A percentile compares a stretch with the other conserved stretches of the same genome.
phyloP scores from a whole-genome alignment of 2,797 vertebrate species.

The Potorous gilbertii region DNA sequence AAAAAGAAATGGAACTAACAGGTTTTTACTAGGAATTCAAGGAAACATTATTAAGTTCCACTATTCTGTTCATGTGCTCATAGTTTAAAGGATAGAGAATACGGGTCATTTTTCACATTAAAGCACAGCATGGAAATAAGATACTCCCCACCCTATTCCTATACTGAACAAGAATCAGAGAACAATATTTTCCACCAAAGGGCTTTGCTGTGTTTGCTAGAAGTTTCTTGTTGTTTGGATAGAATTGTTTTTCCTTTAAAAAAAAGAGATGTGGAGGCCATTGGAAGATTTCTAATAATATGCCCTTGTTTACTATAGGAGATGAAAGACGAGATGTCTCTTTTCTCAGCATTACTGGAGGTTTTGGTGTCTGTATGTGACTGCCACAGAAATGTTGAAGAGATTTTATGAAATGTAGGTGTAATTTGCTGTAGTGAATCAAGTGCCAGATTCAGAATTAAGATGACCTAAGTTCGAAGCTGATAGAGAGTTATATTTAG shows the following conservation, averaged over 20 bases:
- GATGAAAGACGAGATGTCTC: not conserved
- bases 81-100: conserved; percentile 84
- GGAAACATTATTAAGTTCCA: conserved; percentile 81
- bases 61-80: conserved; percentile 78
- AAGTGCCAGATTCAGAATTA: not conserved
- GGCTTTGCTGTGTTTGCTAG: conserved; percentile 70
- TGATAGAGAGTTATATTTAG: not conserved
- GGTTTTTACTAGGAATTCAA: conserved; percentile 83
- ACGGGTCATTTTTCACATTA: conserved; percentile 83
- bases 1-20: conserved; percentile 80
- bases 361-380: not conserved
- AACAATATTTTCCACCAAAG: conserved; percentile 71
- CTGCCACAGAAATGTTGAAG: not conserved
- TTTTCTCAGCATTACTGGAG: too few species aligned
- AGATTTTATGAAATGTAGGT: not conserved
- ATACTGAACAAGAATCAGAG: conserved; percentile 72
- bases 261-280: conserved; percentile 43
- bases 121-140: conserved; percentile 82
- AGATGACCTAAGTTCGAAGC: not conserved
- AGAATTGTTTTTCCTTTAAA: conserved; percentile 39
- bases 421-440: not conserved
- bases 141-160: conserved; percentile 75
- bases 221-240: conserved; percentile 64
- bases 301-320: conserved; percentile 26
- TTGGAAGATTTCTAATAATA: conserved; percentile 49